phyloP scores from a whole-genome alignment of 2,113 vertebrate species.

The Rhea pennata region DNA sequence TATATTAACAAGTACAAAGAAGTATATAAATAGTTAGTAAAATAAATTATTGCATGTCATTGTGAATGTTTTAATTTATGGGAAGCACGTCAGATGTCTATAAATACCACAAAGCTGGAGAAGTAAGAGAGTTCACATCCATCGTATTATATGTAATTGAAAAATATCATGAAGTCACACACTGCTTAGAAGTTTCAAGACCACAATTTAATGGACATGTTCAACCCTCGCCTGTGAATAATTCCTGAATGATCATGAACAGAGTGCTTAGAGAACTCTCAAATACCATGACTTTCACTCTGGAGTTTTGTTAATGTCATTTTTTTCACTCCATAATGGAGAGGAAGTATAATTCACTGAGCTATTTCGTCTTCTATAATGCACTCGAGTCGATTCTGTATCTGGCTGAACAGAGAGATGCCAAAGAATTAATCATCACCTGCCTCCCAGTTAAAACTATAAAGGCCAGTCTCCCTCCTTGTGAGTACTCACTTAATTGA shows the following conservation, averaged over 20 bases:
- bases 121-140: not conserved
- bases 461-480: slow-evolving; percentile 37
- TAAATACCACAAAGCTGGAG: slow-evolving; percentile 8
- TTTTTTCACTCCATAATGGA: slow-evolving; percentile 30
- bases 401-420: slow-evolving; percentile 34
- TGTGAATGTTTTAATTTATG: slow-evolving; percentile 11
- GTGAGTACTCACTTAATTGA: slow-evolving; percentile 59
- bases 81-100: not conserved
- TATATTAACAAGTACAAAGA: not conserved
- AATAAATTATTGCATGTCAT: not conserved
- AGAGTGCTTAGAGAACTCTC: slow-evolving; percentile 11
- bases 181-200: slow-evolving; percentile 30
- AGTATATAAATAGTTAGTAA: not conserved
- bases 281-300: slow-evolving; percentile 25
- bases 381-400: slow-evolving; percentile 18
- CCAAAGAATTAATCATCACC: slow-evolving; percentile 63
- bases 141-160: not conserved
- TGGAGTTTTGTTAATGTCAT: slow-evolving; percentile 20
- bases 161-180: slow-evolving; percentile 52
- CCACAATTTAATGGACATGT: slow-evolving; percentile 35
- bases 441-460: slow-evolving; percentile 48
- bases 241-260: slow-evolving; percentile 38
- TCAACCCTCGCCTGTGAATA: slow-evolving; percentile 6
- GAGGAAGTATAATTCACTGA: slow-evolving; percentile 3
- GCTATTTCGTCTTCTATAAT: slow-evolving; percentile 1